Base-by-base conservation (phyloP, 2,888 invertebrate genomes). In the Hirtodrosophila alboralis region DNA sequence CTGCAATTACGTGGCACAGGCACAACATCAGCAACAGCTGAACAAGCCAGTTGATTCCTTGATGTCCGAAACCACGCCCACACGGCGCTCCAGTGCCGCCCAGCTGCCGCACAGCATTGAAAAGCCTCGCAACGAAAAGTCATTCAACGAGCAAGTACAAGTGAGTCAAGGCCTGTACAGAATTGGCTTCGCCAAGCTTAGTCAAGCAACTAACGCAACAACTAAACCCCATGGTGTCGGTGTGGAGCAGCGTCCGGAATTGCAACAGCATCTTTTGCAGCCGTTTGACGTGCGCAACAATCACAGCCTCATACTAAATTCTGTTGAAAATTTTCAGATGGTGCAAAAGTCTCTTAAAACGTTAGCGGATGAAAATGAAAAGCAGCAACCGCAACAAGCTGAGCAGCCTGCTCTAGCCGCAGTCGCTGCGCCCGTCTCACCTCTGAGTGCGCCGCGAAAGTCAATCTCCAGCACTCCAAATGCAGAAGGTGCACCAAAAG, bases 301-400 rank as follows among this genome's bases (percentile, higher is more conserved):
- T 79, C 74, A 83, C 34, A 89, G 89, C 53, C 70, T 84, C 70
- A 90, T 90, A 71, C 66, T 91, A 87, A 89, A 90, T 84, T 91
- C 91, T 86, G 91, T 91, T 89, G 91, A 91, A 90, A 91, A 90
- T 87, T 91, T 91, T 90, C 91, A 91, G 91, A 91, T 90, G 56
- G 87, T 88, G 31, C 90, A 87, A 7, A 89, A 90, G 61, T 70
- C 84, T 4, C 59, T 86, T 16, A 74, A 70, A 36, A 69, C 67
- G 45, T 36, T 59, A 69, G 65, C 49, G 23, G 83, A 72, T 23
- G 80, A 81, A 26, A 72, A 54, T 12, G 75, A 74, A 45, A 83
- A 75, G 54, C 75, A 77, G 28, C 64, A 68, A 85, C 36, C 74
- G 54, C 75, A 77, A 27, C 64, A 68, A 85, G 37, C 74, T 67